Base-by-base conservation (phyloP, 2,113 vertebrate species). In the Sylvietta virens region DNA sequence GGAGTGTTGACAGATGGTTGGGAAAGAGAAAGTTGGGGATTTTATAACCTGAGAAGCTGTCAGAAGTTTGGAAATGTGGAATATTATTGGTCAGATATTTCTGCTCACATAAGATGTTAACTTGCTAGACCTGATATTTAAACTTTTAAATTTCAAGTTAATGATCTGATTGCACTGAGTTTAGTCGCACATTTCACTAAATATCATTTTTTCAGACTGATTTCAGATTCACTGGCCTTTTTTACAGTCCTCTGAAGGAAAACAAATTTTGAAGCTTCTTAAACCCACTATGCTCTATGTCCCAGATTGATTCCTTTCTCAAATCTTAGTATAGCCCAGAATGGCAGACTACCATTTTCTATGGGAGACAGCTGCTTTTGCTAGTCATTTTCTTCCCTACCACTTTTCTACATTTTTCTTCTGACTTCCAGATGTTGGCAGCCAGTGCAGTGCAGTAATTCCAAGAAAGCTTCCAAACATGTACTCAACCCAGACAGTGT, bases 351-450 rank as follows among this genome's bases (percentile, higher is more conserved):
- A 72, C 14, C n/a, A 6, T 61, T 65, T 71, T 48, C 40, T 37
- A 31, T 16, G 28, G 11, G 40, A 93, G 26, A 61, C 21, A 45
- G 76, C 58, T 93, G 57, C 54, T 83, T 95, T 90, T 88, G 28
- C 35, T 50, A 53, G 66, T 82, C 33, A 78, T 92, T 93, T 96
- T 81, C 61, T 93, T 93, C 71, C 45, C 37, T 82, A 37, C 13
- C n/a, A 69, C 35, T 90, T 85, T 66, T 33, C 47, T 58, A 37
- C 17, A 15, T 74, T 86, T 86, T 93, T 67, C 33, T 84, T 39
- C 44, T 53, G 45, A 65, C 48, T 96, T 65, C 71, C 88, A 93
- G 79, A 80, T 94, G 79, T 80, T 92, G 92, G 85, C 79, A 83
- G 79, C 54, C 70, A 60, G 10, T 24, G 42, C 66, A 80, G 31